Conservation (phyloP, 1,140 invertebrate species). For the Helicoverpa zea region DNA sequence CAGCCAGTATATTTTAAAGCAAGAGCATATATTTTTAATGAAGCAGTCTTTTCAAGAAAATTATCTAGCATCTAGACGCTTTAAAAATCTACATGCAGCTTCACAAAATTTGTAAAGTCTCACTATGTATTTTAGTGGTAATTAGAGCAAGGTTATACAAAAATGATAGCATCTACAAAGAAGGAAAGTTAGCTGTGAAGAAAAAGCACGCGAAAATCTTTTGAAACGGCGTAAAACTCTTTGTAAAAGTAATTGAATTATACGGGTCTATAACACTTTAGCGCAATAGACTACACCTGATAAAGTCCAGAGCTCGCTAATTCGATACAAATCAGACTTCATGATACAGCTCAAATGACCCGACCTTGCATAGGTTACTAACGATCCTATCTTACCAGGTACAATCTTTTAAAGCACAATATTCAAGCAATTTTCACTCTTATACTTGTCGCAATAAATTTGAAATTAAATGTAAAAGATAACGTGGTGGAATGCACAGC, state of each 20-base stretch:
- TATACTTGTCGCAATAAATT: constrained; percentile 33
- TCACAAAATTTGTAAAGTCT: no score
- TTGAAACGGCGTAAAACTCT: neutral
- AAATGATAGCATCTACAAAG: no score
- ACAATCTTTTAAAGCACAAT: neutral
- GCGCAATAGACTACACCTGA: constrained; percentile 15
- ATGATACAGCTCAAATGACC: constrained; percentile 35
- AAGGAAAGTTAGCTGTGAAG: no score
- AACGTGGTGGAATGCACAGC: constrained; percentile 52
- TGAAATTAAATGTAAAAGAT: constrained; percentile 50
- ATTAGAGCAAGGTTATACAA: no score
- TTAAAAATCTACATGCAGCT: no score
- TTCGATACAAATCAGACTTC: constrained; percentile 41
- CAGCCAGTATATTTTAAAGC: no score
- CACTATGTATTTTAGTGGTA: no score
- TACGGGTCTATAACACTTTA: neutral
- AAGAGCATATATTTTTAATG: no score
- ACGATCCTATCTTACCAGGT: constrained; percentile 7
- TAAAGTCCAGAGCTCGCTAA: constrained; percentile 27
- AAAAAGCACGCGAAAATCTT: no score
- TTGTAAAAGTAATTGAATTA: neutral
- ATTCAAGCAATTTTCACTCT: constrained; percentile 12
- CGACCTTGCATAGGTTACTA: constrained; percentile 34
- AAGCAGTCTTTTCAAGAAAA: no score
- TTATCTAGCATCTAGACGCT: no score